Evolutionary conservation across 2,113 vertebrate genomes (phyloP), one percentile per base, ranked within the genome.

Genomic region (Oreotrochilus melanogaster): DNA sequence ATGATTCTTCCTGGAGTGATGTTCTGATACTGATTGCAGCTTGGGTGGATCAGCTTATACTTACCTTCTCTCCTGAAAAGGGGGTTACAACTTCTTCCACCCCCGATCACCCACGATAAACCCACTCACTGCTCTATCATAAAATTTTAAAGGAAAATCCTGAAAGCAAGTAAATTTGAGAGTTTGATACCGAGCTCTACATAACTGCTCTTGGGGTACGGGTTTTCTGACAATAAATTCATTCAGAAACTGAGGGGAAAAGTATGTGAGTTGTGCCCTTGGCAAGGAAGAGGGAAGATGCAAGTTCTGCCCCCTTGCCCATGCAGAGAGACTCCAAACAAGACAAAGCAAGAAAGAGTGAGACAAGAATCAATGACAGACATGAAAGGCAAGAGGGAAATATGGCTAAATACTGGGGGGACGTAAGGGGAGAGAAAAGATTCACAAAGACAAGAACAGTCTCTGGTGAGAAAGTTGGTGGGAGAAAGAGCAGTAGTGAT

Each of bases 111-210:
- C 54, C 66, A 30, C 23, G 65, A 17, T 14, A 13, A 47, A 11
- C 4, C 11, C 57, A 57, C 54, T 71, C 48, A 21, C 54, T 79
- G 70, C 27, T 57, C 42, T 57, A 13, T 35, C 43, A n/a, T 51
- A 53, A 75, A 4, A 27, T 58, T 61, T 28, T 24, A n/a, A 74
- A 87, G 37, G 33, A 53, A 67, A 78, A 23, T 15, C 11, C 64
- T 45, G 30, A 80, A 88, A 78, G 64, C 5, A 28, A 62, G 56
- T 11, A 19, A 16, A 70, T 86, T 53, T 28, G 19, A 21, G 11
- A 69, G 35, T 28, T 35, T 0, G 0, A 30, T 65, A 15, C 35
- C 57, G 66, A 78, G 33, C 51, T 47, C 24, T 14, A 61, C 4
- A 1, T 33, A 74, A 58, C 13, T 64, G 61, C 33, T 74, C 31